Conservation (phyloP, 2,113 vertebrate genomes). For the Tretioscincus oriximinensis region DNA sequence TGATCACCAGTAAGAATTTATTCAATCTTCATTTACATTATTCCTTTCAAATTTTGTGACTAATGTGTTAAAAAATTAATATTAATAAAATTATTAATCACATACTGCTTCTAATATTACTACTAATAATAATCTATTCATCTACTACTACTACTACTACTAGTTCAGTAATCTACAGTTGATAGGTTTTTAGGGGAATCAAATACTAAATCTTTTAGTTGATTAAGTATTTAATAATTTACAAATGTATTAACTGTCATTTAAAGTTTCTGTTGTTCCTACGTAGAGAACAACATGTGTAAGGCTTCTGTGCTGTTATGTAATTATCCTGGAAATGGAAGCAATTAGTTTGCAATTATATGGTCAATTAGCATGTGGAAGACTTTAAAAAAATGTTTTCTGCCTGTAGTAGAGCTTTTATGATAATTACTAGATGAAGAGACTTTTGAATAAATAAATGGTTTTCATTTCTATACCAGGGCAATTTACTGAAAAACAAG, state of each 20-base stretch:
- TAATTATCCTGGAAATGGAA: constrained; percentile 59
- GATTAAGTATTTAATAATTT: constrained; percentile 1
- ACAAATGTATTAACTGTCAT: constrained; percentile 1
- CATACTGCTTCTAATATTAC: no score
- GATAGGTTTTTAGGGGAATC: not conserved
- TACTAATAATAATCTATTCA: no score
- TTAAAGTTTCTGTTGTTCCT: constrained; percentile 24
- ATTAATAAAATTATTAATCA: no score
- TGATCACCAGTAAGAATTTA: no score
- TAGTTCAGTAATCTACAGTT: not conserved
- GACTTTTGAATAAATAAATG: constrained; percentile 52
- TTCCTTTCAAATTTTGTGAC: not conserved
- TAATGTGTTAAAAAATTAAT: no score
- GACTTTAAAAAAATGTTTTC: constrained; percentile 47
- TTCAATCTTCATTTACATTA: not conserved
- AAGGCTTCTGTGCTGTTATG: constrained; percentile 29
- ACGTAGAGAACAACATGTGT: constrained; percentile 34
- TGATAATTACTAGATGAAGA: constrained; percentile 49
- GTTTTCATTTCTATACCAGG: constrained; percentile 25
- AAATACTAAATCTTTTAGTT: not conserved
- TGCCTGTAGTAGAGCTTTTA: constrained; percentile 47
- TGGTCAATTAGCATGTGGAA: constrained; percentile 58
- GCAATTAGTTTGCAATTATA: constrained; percentile 61
- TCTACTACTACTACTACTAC: no score
- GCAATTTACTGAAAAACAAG: constrained; percentile 19